These are phyloP conservation scores for Hypsopygia costalis DNA, from an alignment of 2,888 invertebrate species.

Conservation along the genomic window DNA sequence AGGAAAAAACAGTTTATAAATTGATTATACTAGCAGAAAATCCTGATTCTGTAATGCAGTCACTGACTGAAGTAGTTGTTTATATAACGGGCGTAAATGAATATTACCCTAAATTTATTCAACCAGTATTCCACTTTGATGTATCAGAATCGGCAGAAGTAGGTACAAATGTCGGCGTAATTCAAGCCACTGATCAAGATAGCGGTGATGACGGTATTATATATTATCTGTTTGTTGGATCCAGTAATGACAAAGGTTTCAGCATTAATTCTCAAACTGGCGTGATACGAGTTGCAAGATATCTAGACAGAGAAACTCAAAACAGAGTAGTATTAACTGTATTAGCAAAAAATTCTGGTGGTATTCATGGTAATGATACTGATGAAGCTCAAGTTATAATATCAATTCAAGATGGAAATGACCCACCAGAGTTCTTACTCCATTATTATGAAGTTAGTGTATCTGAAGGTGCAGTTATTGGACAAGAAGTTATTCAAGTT, in stretches of 20 bases:
- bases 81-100: conserved; percentile 93
- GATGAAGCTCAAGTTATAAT: conserved; percentile 97
- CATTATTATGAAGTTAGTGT: conserved; percentile 88
- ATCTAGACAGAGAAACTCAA: conserved; percentile 92
- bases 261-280: conserved; percentile 91
- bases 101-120: conserved; percentile 92
- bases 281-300: conserved; percentile 89
- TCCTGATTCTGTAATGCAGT: conserved; percentile 91
- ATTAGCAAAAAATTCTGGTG: conserved; percentile 96
- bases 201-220: conserved; percentile 93
- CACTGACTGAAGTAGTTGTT: conserved; percentile 85
- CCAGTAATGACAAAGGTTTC: conserved; percentile 95
- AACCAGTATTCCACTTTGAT: conserved; percentile 94
- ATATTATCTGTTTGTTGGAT: conserved; percentile 95
- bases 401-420: conserved; percentile 97
- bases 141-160: conserved; percentile 95
- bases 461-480: conserved; percentile 88
- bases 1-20: conserved; percentile 87
- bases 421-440: conserved; percentile 95
- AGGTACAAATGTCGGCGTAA: conserved; percentile 90
- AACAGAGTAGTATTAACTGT: conserved; percentile 94
- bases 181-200: conserved; percentile 94
- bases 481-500: conserved; percentile 88
- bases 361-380: conserved; percentile 96
- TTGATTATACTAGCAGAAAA: conserved; percentile 91